phyloP scores from a whole-genome alignment of 2,113 vertebrate species.

The Anolis sagrei region DNA sequence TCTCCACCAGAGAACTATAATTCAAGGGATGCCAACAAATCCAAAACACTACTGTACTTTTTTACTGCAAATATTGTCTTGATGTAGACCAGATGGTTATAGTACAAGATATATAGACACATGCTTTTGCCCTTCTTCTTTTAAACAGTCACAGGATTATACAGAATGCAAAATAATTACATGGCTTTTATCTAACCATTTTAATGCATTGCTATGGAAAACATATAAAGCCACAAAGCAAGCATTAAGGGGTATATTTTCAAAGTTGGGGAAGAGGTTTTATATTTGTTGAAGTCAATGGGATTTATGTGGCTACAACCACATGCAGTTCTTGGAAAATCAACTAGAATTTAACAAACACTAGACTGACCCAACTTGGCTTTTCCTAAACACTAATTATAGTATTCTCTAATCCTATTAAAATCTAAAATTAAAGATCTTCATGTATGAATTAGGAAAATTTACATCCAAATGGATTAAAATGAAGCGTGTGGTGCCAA shows the following conservation, averaged over 20 bases:
- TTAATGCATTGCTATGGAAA: conserved; percentile 28
- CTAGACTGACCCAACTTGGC: neutral
- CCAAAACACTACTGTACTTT: conserved; percentile 20
- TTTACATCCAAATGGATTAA: neutral
- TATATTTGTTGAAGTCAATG: conserved; percentile 30
- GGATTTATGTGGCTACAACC: conserved; percentile 23
- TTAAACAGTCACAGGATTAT: conserved; percentile 7
- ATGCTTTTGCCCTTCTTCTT: conserved; percentile 11
- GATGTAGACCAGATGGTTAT: conserved; percentile 24
- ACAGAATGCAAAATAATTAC: conserved; percentile 34
- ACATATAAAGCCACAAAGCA: neutral
- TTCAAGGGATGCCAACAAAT: conserved; percentile 42
- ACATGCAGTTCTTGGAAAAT: conserved; percentile 14
- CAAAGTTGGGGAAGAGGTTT: conserved; percentile 30
- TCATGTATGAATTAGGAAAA: neutral
- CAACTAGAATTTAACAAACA: conserved; percentile 15
- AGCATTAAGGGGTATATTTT: conserved; percentile 26
- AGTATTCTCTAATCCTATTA: neutral
- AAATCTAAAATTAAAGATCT: neutral
- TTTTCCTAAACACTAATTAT: conserved; percentile 2
- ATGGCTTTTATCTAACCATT: conserved; percentile 15
- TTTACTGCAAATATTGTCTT: conserved; percentile 44
- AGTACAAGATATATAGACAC: neutral
- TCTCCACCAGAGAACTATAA: conserved; percentile 18
- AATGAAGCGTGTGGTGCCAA: neutral